Evolutionary conservation across 2,113 vertebrate genomes (phyloP).

Genomic region (Festucalex cinctus): DNA sequence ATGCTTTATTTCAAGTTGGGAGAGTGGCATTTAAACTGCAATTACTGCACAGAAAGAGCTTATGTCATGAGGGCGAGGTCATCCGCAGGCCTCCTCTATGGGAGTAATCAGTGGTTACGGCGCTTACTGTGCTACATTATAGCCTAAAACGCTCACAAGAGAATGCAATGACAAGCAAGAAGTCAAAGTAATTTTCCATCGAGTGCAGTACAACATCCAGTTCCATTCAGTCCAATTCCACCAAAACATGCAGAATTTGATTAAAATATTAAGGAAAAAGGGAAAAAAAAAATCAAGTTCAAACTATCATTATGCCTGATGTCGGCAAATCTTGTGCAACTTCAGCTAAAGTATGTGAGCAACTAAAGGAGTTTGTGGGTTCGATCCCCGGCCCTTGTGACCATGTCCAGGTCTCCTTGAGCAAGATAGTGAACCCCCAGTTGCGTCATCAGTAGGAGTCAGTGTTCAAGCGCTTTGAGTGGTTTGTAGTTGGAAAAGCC

Average conservation of each 20-base stretch:
- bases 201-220: neutral
- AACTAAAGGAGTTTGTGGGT: too few relatives aligned
- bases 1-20: slow-evolving; percentile 48
- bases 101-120: slow-evolving; percentile 27
- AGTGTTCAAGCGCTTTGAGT: too few relatives aligned
- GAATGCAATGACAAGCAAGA: neutral
- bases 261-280: neutral
- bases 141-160: slow-evolving; percentile 8
- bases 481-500: too few relatives aligned
- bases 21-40: slow-evolving; percentile 64
- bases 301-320: too few relatives aligned
- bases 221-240: too few relatives aligned
- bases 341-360: too few relatives aligned
- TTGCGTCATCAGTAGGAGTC: too few relatives aligned
- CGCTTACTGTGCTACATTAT: slow-evolving; percentile 18
- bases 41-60: slow-evolving; percentile 41
- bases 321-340: too few relatives aligned
- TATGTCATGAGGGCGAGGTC: slow-evolving; percentile 28
- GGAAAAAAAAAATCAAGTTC: too few relatives aligned
- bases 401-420: too few relatives aligned
- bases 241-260: neutral
- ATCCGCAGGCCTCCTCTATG: slow-evolving; percentile 7
- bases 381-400: too few relatives aligned
- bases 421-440: too few relatives aligned
- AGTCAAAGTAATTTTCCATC: neutral